Evolutionary conservation across 2,888 invertebrate genomes (phyloP), one percentile per base, ranked within the genome.

Genomic region (Acholoe squamosa): DNA sequence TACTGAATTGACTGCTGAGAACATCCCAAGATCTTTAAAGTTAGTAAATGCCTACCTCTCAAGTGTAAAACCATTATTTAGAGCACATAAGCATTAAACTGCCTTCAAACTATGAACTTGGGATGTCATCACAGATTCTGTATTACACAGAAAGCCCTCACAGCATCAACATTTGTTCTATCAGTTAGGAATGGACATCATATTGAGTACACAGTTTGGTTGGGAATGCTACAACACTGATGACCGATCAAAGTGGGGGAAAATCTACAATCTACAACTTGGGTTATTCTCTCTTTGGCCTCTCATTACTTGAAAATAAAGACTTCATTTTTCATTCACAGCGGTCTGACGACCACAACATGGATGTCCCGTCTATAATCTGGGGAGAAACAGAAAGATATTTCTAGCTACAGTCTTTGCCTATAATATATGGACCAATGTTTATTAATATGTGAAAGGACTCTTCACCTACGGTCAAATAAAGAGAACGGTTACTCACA

Each of bases 171-270:
- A 76, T 5, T 16, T 31, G 76, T 76, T n/a, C 5, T 61, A 25
- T 5, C 1, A 76, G 76, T 25, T 7, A 31, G 31, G 28, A 76
- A 76, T 25, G 76, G 3, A 76, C 31, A 31, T 28, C 28, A 28
- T 31, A 76, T 31, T 76, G 28, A 76, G 76, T 76, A 76, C 76
- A 76, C 25, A 25, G 10, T 76, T 43, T 5, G 76, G 28, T 14
- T n/a, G 31, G 76, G 76, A 76, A 76, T 7, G 76, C 76, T 7
- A 76, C 76, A 76, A 76, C 76, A 76, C 76, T 31, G 16, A 76
- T 31, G 31, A 14, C 25, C 7, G 25, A 76, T 25, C 16, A 25
- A 25, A 31, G 25, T 10, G 16, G 76, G 25, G 76, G 16, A 14
- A 76, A 31, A 25, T 76, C 76, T 76, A 76, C 76, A n/a, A 76